Percentiles rank a stretch among this genome's conserved stretches.
Conservation (phyloP, 2,888 invertebrate genomes). For the Tenthredo livida region DNA sequence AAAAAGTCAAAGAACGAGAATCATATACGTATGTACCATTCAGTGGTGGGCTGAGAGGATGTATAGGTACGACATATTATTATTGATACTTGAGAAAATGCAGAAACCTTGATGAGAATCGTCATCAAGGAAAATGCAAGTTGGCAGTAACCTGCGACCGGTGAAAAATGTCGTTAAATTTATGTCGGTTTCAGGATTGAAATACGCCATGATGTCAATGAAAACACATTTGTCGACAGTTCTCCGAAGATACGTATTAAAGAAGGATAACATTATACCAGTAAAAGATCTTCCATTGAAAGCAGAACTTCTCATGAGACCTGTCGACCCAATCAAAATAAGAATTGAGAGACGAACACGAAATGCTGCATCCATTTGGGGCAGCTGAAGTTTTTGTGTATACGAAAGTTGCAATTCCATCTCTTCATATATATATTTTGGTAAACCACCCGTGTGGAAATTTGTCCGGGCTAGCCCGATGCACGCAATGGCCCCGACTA, state of each 20-base stretch:
- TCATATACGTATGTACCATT: constrained; percentile 65
- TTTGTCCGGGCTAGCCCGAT: no score
- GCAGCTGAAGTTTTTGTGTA: background rate
- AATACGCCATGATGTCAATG: constrained; percentile 78
- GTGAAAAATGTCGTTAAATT: no score
- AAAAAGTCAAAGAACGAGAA: constrained; percentile 63
- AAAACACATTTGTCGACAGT: constrained; percentile 75
- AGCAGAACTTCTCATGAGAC: background rate
- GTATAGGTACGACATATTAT: constrained; percentile 60
- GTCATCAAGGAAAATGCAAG: no score
- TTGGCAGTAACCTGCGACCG: no score
- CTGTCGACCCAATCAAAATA: constrained; percentile 59
- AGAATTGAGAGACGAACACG: constrained; percentile 59
- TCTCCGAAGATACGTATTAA: constrained; percentile 71
- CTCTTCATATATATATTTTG: no score
- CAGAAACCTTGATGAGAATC: no score
- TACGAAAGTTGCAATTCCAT: no score
- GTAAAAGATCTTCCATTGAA: constrained; percentile 58
- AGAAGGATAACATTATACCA: constrained; percentile 58
- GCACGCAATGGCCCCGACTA: no score
- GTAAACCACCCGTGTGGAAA: no score
- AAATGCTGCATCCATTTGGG: background rate
- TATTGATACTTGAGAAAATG: no score
- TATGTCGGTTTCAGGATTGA: constrained; percentile 68
- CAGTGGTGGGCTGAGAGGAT: constrained; percentile 65